Percentiles rank a stretch among this genome's conserved stretches.
Conservation (phyloP, 2,113 vertebrate genomes). For the Vidua macroura region DNA sequence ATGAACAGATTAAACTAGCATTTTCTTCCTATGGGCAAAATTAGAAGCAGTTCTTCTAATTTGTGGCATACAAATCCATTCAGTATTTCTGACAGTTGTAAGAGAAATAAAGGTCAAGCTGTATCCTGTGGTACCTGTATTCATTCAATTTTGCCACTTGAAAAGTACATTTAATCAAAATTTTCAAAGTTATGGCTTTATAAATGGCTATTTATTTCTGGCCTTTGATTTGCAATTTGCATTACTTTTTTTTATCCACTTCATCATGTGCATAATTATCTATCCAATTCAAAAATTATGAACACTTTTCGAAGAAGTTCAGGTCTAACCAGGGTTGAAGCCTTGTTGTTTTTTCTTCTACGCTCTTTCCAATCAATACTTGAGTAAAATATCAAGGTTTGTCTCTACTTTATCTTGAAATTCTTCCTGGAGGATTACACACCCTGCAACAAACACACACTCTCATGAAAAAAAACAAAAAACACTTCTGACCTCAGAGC, state of each 20-base stretch:
- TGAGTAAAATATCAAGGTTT: background rate
- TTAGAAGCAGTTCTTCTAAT: background rate
- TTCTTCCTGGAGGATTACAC: background rate
- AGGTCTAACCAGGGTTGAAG: background rate
- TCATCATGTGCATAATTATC: background rate
- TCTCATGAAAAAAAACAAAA: background rate
- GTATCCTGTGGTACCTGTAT: background rate
- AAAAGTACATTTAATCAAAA: slow-evolving; percentile 14
- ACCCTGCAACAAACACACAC: background rate
- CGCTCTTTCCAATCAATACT: background rate
- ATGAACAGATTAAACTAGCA: background rate
- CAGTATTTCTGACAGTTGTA: slow-evolving; percentile 1
- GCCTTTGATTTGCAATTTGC: background rate
- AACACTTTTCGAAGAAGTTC: background rate
- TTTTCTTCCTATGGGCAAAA: background rate
- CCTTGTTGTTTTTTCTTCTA: background rate
- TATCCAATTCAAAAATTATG: background rate
- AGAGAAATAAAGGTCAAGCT: slow-evolving; percentile 23
- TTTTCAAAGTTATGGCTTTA: background rate
- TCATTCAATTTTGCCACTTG: background rate
- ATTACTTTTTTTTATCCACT: background rate
- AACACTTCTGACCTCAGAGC: background rate
- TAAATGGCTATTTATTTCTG: background rate
- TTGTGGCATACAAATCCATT: background rate
- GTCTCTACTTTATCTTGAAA: background rate